Conservation (phyloP, 1,140 invertebrate species). For the Zelostemma sp. region DNA sequence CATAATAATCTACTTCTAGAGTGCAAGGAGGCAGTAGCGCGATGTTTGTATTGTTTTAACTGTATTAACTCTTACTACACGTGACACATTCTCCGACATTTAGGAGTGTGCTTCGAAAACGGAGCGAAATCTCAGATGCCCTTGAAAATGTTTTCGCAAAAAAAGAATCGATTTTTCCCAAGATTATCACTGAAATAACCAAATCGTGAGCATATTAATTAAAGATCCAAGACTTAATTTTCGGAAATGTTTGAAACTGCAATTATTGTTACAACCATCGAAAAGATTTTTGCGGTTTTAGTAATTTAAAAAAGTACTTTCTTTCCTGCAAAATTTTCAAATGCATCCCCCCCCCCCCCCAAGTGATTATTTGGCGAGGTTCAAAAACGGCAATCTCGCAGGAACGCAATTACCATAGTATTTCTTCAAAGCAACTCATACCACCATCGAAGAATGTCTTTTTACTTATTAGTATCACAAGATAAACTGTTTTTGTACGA, state of each 20-base stretch:
- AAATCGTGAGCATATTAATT: not conserved
- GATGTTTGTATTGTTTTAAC: constrained; percentile 44
- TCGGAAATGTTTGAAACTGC: not conserved
- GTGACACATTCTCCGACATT: constrained; percentile 33
- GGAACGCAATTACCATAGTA: constrained; percentile 49
- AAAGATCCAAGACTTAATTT: not conserved
- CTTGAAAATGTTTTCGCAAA: constrained; percentile 5
- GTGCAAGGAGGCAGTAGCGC: constrained; percentile 58
- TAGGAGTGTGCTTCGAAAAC: constrained; percentile 42
- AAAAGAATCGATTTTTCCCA: constrained; percentile 8
- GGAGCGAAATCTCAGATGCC: constrained; percentile 13
- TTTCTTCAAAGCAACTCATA: constrained; percentile 53
- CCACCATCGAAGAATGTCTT: constrained; percentile 53
- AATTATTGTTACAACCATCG: too few species aligned
- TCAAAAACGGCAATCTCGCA: constrained; percentile 42
- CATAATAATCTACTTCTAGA: constrained; percentile 49
- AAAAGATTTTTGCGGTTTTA: too few species aligned
- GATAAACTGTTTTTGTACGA: constrained; percentile 32
- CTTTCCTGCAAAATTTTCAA: not conserved
- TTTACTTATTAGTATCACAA: constrained; percentile 62
- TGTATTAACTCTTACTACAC: constrained; percentile 30
- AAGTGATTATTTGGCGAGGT: constrained; percentile 19
- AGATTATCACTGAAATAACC: not conserved
- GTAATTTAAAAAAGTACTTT: not conserved
- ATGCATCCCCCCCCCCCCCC: not conserved